These are phyloP conservation scores for Erannis defoliaria DNA, from an alignment of 2,888 invertebrate species.

Conservation along the genomic window DNA sequence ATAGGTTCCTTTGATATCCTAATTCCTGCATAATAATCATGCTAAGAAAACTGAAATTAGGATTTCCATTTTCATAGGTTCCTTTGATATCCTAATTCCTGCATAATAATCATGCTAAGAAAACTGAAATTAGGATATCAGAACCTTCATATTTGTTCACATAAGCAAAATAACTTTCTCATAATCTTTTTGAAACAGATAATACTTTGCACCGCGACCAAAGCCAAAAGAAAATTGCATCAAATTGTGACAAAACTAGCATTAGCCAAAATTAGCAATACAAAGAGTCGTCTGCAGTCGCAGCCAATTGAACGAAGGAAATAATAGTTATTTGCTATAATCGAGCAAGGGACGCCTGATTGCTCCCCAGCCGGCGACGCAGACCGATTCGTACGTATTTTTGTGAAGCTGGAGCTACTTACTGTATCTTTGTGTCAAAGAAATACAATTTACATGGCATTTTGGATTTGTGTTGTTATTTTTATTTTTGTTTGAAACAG, in stretches of 20 bases:
- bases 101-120: too few species aligned
- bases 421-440: neutral
- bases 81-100: too few species aligned
- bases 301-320: constrained; percentile 74
- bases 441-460: neutral
- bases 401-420: constrained; percentile 50
- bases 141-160: too few species aligned
- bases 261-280: constrained; percentile 77
- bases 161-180: too few species aligned
- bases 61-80: too few species aligned
- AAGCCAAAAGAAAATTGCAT: constrained; percentile 41
- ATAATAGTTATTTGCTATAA: constrained; percentile 83
- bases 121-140: too few species aligned
- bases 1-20: too few species aligned
- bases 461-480: neutral
- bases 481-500: too few species aligned
- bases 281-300: constrained; percentile 69
- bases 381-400: constrained; percentile 68
- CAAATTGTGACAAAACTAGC: constrained; percentile 66
- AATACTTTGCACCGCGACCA: neutral
- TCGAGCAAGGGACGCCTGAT: constrained; percentile 84
- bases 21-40: too few species aligned
- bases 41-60: too few species aligned
- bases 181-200: neutral
- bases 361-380: constrained; percentile 73